phyloP scores from a whole-genome alignment of 2,113 vertebrate genomes.

The Urocolius indicus region DNA sequence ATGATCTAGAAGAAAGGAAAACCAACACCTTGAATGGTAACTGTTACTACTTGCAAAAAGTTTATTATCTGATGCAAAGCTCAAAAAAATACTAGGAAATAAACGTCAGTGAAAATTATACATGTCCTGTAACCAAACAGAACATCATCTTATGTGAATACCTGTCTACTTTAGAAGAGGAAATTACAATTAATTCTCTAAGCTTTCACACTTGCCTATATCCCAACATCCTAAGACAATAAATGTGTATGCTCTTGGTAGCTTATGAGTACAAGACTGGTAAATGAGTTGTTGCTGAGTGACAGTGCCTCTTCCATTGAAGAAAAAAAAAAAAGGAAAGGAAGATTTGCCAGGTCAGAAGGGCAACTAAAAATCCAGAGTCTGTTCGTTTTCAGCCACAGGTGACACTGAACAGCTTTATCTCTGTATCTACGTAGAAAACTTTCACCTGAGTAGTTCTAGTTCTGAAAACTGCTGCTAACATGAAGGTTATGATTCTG shows the following conservation, averaged over 20 bases:
- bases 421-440: background rate
- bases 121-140: background rate
- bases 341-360: background rate
- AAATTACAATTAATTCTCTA: background rate
- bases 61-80: background rate
- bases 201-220: background rate
- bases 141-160: background rate
- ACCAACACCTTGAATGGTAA: background rate
- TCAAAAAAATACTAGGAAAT: background rate
- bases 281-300: background rate
- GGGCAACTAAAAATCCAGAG: background rate
- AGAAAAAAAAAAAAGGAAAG: background rate
- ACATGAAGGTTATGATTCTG: background rate
- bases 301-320: background rate
- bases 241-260: background rate
- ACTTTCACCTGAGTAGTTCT: background rate
- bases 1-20: background rate
- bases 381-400: background rate
- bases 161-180: background rate
- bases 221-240: background rate
- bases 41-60: background rate
- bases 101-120: background rate
- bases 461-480: background rate
- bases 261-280: background rate
- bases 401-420: background rate